Evolutionary conservation across 2,113 vertebrate genomes (phyloP).

Genomic region (Notothenia rossii): DNA sequence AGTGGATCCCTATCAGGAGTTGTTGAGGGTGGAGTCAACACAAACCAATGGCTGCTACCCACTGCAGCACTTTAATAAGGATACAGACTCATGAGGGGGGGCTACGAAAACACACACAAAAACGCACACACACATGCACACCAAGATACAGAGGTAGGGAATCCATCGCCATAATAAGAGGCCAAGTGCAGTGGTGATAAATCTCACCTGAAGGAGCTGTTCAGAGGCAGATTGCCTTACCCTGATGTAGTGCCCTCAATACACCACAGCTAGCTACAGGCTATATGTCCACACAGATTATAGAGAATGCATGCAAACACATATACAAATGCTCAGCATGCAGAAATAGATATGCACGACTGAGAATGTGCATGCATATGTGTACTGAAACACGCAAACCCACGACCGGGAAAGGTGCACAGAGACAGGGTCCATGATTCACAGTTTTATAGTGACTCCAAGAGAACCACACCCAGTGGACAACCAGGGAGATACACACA

Average conservation of each 20-base stretch:
- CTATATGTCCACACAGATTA: constrained; percentile 62
- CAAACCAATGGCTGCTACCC: constrained; percentile 60
- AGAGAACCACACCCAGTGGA: constrained; percentile 62
- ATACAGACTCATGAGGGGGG: constrained; percentile 56
- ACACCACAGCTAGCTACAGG: constrained; percentile 70
- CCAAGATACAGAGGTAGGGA: constrained; percentile 72
- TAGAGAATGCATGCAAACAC: constrained; percentile 38
- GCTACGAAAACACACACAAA: constrained; percentile 45
- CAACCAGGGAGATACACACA: constrained; percentile 17
- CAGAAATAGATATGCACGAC: constrained; percentile 22
- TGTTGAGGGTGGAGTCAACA: constrained; percentile 69
- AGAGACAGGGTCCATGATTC: constrained; percentile 20
- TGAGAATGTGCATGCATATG: constrained; percentile 14
- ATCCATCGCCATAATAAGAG: constrained; percentile 82
- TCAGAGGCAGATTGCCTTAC: constrained; percentile 81
- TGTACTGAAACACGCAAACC: not conserved
- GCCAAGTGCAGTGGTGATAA: constrained; percentile 84
- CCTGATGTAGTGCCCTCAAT: constrained; percentile 80
- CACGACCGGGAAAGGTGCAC: not conserved
- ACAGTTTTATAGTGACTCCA: constrained; percentile 21
- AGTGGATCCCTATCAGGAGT: constrained; percentile 62
- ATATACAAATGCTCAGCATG: constrained; percentile 40
- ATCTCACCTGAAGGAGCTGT: constrained; percentile 84
- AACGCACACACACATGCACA: constrained; percentile 36
- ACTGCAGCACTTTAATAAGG: constrained; percentile 79